Evolutionary conservation across 2,797 vertebrate genomes (phyloP).

Genomic region (Premnoplex brunnescens): DNA sequence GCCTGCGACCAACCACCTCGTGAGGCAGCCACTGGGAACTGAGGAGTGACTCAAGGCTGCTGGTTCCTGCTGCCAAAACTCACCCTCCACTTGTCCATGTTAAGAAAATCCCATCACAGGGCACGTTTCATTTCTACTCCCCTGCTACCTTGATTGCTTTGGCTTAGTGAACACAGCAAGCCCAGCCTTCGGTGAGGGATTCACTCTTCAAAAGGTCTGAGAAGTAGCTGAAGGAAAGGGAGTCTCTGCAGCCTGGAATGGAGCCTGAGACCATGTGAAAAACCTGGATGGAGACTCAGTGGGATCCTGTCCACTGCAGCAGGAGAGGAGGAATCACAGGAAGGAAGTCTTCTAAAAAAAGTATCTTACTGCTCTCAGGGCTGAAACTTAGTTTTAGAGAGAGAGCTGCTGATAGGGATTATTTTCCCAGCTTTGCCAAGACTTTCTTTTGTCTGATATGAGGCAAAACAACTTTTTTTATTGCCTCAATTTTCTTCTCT

Average conservation of each 20-base stretch:
- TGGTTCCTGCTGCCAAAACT: not conserved
- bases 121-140: not conserved
- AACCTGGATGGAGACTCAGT: slow-evolving; percentile 4
- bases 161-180: not conserved
- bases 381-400: not conserved
- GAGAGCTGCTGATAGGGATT: not conserved
- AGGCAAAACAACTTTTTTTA: slow-evolving; percentile 12
- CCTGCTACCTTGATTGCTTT: not conserved
- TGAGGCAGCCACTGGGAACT: not conserved
- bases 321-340: slow-evolving; percentile 8
- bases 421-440: not conserved
- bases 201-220: not conserved
- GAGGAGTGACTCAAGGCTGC: not conserved
- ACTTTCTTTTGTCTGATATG: not conserved
- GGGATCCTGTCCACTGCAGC: not conserved
- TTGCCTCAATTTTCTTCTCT: not conserved
- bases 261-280: not conserved
- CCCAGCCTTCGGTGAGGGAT: not conserved
- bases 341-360: slow-evolving; percentile 9
- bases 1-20: accelerated
- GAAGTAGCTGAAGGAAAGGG: not conserved
- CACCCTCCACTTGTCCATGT: not conserved
- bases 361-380: not conserved
- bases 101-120: not conserved
- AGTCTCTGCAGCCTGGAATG: not conserved